phyloP scores from a whole-genome alignment of 2,797 vertebrate species.

The Sardinella longiceps region DNA sequence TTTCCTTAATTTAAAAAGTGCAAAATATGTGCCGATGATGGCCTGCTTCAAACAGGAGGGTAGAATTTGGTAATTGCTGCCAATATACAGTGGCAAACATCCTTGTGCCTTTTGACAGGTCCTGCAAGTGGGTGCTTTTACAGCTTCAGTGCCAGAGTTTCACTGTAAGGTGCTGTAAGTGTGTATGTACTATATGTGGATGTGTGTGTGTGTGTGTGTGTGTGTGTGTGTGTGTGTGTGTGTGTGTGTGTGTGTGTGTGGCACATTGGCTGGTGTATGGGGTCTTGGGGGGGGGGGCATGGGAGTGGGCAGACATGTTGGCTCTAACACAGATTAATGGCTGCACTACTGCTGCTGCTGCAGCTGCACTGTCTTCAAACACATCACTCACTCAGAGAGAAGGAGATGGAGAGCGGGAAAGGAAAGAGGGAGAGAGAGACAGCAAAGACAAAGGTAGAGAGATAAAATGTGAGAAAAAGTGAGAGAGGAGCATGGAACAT shows the following conservation, averaged over 20 bases:
- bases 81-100: too few species aligned
- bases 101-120: too few species aligned
- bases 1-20: too few species aligned
- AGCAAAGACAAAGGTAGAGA: not conserved
- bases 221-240: not conserved
- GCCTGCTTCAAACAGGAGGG: too few species aligned
- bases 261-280: not conserved
- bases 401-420: not conserved
- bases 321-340: constrained; percentile 22
- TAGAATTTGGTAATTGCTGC: too few species aligned
- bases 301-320: not conserved
- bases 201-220: not conserved
- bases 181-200: too few species aligned
- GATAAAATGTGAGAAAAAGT: not conserved
- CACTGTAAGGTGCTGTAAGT: too few species aligned
- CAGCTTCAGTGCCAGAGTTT: too few species aligned
- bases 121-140: too few species aligned
- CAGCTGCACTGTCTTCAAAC: not conserved
- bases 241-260: too few species aligned
- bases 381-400: not conserved
- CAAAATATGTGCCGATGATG: too few species aligned
- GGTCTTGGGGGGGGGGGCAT: not conserved
- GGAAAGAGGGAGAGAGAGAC: not conserved
- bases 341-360: constrained; percentile 1
- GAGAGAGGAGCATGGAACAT: not conserved